Evolutionary conservation across 2,797 vertebrate species (phyloP).

Genomic region (Sebastes taczanowskii): DNA sequence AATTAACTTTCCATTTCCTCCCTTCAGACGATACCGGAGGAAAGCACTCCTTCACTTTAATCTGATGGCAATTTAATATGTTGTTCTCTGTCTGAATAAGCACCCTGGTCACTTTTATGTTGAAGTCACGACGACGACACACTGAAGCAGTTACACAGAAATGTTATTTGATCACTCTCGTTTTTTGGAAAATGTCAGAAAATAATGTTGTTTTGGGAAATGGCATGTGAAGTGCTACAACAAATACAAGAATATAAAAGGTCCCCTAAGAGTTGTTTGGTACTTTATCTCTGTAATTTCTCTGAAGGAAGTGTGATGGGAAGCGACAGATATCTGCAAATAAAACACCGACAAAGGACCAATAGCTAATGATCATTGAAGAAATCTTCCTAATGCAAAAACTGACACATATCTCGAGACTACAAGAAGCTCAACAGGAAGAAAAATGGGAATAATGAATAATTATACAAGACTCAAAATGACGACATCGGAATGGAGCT

Average conservation of each 20-base stretch:
- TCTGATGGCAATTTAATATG: too few relatives aligned
- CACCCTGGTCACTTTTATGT: too few relatives aligned
- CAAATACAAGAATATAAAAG: not conserved
- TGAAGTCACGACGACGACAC: too few relatives aligned
- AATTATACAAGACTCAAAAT: not conserved
- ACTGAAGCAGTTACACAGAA: too few relatives aligned
- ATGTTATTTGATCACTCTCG: too few relatives aligned
- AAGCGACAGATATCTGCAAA: not conserved
- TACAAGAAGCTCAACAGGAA: not conserved
- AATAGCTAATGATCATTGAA: not conserved
- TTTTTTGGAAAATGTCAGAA: not conserved
- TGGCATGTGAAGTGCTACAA: not conserved
- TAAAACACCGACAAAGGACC: not conserved
- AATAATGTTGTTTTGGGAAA: fast-evolving
- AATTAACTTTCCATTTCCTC: not conserved
- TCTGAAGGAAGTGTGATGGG: not conserved
- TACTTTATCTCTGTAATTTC: not conserved
- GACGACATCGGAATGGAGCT: not conserved
- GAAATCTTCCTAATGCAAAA: not conserved
- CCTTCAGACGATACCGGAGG: not conserved
- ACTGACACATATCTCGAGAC: not conserved
- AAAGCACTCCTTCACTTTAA: not conserved
- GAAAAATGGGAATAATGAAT: not conserved
- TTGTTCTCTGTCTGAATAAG: too few relatives aligned
- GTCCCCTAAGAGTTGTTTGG: not conserved